Conservation (phyloP, 2,888 invertebrate genomes). For the Rambutsinella grinnellia region DNA sequence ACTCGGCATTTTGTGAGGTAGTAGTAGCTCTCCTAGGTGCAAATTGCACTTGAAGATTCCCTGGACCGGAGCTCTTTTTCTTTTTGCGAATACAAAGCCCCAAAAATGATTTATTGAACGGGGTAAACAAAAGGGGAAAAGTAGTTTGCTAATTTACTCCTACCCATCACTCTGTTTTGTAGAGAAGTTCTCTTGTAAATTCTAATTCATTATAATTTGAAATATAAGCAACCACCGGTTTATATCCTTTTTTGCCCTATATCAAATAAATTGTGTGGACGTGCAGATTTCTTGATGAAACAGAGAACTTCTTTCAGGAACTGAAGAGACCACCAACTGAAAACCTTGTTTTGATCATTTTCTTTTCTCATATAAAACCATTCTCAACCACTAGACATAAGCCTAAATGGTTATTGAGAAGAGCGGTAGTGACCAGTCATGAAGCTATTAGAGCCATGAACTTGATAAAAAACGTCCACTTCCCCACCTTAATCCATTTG, state of each 20-base stretch:
- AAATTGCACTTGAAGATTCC: not conserved
- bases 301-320: not conserved
- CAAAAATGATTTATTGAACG: not conserved
- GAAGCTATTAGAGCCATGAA: constrained; percentile 35
- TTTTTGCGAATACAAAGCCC: too few species aligned
- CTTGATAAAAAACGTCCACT: constrained; percentile 33
- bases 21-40: not conserved
- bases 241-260: not conserved
- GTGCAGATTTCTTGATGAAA: not conserved
- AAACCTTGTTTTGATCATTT: not conserved
- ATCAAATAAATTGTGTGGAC: not conserved
- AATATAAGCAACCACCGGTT: not conserved
- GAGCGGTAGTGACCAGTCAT: constrained; percentile 21
- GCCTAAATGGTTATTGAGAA: not conserved
- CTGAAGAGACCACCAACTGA: not conserved
- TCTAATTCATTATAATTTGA: not conserved
- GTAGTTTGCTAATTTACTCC: not conserved
- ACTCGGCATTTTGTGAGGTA: not conserved
- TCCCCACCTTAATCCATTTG: constrained; percentile 15
- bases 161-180: not conserved
- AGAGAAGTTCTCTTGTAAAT: not conserved
- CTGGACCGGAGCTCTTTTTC: too few species aligned
- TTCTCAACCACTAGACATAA: too few species aligned
- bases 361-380: not conserved
- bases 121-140: not conserved